Evolutionary conservation across 2,888 invertebrate genomes (phyloP).

Genomic region (Macaria notata): DNA sequence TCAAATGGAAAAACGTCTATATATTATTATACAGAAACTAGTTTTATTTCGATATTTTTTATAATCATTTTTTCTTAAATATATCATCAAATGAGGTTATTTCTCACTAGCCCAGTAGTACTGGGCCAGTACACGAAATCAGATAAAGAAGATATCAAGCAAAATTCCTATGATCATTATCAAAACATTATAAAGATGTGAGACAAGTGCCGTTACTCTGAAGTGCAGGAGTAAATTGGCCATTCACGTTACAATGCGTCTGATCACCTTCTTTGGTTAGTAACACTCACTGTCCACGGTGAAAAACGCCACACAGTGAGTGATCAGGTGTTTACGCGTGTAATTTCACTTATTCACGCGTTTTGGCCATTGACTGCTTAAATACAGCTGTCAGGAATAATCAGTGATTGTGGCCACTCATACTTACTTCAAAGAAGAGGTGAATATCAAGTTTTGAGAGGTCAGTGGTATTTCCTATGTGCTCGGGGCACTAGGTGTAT

Average conservation of each 20-base stretch:
- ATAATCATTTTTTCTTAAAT: too few species aligned
- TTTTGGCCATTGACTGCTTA: slow-evolving; percentile 24
- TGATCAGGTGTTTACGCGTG: slow-evolving; percentile 52
- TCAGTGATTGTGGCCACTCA: slow-evolving; percentile 6
- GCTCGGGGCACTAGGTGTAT: too few species aligned
- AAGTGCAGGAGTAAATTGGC: slow-evolving; percentile 61
- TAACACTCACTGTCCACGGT: slow-evolving; percentile 28
- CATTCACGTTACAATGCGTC: slow-evolving; percentile 50
- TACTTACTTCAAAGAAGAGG: too few species aligned
- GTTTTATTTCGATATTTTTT: too few species aligned
- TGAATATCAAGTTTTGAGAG: too few species aligned
- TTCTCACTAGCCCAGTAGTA: too few species aligned
- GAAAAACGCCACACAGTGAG: slow-evolving; percentile 51
- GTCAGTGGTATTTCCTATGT: too few species aligned
- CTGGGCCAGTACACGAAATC: too few species aligned
- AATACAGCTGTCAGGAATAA: slow-evolving; percentile 23
- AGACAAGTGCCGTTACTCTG: slow-evolving; percentile 39
- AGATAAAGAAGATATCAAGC: background rate
- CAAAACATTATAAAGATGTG: slow-evolving; percentile 29
- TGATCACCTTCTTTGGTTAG: slow-evolving; percentile 33
- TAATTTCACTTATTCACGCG: slow-evolving; percentile 53
- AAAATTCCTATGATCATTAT: slow-evolving; percentile 8
- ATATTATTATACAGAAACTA: too few species aligned
- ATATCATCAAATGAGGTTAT: too few species aligned
- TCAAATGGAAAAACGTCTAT: too few species aligned